Evolutionary conservation across 2,113 vertebrate genomes (phyloP).

Genomic region (Tretioscincus oriximinensis): DNA sequence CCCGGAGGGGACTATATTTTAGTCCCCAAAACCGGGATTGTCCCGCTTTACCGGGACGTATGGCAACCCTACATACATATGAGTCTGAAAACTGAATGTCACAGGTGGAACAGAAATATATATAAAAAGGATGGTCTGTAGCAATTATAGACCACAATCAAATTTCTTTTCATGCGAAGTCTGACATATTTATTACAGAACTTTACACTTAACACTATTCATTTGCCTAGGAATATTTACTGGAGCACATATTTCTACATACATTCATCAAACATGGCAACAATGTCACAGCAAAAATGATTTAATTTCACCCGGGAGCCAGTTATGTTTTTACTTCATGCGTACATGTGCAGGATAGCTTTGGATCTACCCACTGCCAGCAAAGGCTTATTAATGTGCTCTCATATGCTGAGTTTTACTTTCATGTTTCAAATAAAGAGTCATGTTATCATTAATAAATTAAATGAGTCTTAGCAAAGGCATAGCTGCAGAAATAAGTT

Average conservation of each 20-base stretch:
- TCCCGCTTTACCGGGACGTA: too few species aligned
- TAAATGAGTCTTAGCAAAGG: slow-evolving; percentile 37
- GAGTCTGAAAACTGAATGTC: too few species aligned
- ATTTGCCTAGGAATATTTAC: neutral
- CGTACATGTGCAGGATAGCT: slow-evolving; percentile 58
- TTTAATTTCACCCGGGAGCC: slow-evolving; percentile 60
- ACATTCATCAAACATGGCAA: slow-evolving; percentile 34
- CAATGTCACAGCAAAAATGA: slow-evolving; percentile 30
- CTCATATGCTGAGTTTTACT: slow-evolving; percentile 60
- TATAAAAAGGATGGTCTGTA: slow-evolving; percentile 18
- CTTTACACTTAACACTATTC: slow-evolving; percentile 25
- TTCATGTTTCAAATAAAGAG: slow-evolving; percentile 55
- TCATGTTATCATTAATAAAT: slow-evolving; percentile 54
- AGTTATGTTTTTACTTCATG: slow-evolving; percentile 57
- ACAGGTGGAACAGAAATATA: neutral
- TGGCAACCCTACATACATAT: too few species aligned
- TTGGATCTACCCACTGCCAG: slow-evolving; percentile 43
- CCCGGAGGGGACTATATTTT: too few species aligned
- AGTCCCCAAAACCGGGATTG: too few species aligned
- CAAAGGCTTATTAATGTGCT: slow-evolving; percentile 60
- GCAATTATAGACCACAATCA: neutral
- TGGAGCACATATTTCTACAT: slow-evolving; percentile 27
- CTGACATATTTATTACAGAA: slow-evolving; percentile 10
- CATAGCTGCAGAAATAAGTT: slow-evolving; percentile 52
- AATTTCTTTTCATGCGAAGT: neutral